Evolutionary conservation across 2,888 invertebrate genomes (phyloP), one percentile per base, ranked within the genome.

Genomic region (Phengaris arion): DNA sequence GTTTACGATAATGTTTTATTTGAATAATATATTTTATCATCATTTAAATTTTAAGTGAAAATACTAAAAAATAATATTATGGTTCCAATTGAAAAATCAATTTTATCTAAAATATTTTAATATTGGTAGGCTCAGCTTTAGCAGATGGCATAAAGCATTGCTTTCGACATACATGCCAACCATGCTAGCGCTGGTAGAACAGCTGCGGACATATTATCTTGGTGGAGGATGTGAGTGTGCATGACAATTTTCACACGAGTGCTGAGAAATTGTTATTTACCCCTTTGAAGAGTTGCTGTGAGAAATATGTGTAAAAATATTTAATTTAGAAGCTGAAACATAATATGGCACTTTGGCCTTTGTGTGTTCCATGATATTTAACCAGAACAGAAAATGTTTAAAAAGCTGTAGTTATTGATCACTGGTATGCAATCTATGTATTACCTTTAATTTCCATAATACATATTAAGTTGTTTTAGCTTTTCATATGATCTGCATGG

Each of bases 161-260:
- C 86, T 85, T 85, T 85, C 85, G 85, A 88, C 88, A 87, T 88
- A 85, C 89, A 85, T 84, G 89, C 90, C 91, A 89, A 86, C 88
- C 89, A 93, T 93, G 93, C 90, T 93, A 92, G 93, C 93, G 88
- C 90, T 93, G 92, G 93, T 93, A 87, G 93, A 93, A 87, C 92
- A 93, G 86, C 92, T 93, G 81, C 92, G 92, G 87, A 89, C 88
- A 82, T 93, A 93, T 89, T 93, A 93, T 89, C 92, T 93, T 87
- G 89, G 89, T 88, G 93, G 93, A 87, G 93, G 93, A 91, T 91
- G 93, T 93, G 92, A 93, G 93, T 92, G 88, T 81, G 86, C 86
- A 85, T 87, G 89, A 80, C 79, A 77, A 79, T 79, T 79, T 80
- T 80, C 81, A 48, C 81, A 79, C 76, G 78, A 79, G 81, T 83